A percentile compares a stretch with the other conserved stretches of the same genome.
Evolutionary conservation across 1,140 invertebrate genomes (phyloP).

Genomic region (Trichonephila clavata): DNA sequence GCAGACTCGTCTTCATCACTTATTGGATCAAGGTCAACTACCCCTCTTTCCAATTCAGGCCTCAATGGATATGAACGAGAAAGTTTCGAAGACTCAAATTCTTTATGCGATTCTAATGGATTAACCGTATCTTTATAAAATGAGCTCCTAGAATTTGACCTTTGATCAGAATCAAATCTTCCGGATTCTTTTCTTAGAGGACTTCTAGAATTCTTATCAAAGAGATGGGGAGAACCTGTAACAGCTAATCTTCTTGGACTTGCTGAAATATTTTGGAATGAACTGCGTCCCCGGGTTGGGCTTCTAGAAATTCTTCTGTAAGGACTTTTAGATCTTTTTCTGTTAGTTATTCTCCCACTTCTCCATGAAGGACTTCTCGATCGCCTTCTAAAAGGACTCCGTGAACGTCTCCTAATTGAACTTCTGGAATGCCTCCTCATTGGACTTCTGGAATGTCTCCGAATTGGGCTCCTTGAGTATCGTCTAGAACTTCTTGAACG

Average conservation of each 20-base stretch:
- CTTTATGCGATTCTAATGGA: neutral
- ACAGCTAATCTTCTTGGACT: neutral
- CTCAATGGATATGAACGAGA: neutral
- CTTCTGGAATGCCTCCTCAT: slow-evolving; percentile 28
- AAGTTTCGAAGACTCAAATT: neutral
- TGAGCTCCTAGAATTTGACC: neutral
- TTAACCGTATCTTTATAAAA: neutral
- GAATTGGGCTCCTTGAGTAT: slow-evolving; percentile 29
- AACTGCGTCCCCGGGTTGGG: neutral
- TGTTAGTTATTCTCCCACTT: slow-evolving; percentile 18
- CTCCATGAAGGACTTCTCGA: slow-evolving; percentile 32
- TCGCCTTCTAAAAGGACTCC: slow-evolving; percentile 24
- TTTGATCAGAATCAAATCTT: neutral
- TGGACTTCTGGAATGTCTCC: slow-evolving; percentile 31
- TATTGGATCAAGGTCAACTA: slow-evolving; percentile 49
- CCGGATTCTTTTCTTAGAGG: slow-evolving; percentile 8
- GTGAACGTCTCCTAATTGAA: slow-evolving; percentile 26
- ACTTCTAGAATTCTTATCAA: slow-evolving; percentile 16
- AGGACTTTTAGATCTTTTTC: slow-evolving; percentile 44
- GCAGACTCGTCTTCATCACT: slow-evolving; percentile 69
- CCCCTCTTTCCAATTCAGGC: neutral
- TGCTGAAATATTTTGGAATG: neutral
- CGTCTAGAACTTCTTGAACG: slow-evolving; percentile 44
- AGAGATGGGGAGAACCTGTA: neutral
- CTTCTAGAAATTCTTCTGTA: slow-evolving; percentile 57